These are phyloP conservation scores for Polypterus bichir DNA, from an alignment of 2,113 vertebrate genomes.

Conservation along the genomic window DNA sequence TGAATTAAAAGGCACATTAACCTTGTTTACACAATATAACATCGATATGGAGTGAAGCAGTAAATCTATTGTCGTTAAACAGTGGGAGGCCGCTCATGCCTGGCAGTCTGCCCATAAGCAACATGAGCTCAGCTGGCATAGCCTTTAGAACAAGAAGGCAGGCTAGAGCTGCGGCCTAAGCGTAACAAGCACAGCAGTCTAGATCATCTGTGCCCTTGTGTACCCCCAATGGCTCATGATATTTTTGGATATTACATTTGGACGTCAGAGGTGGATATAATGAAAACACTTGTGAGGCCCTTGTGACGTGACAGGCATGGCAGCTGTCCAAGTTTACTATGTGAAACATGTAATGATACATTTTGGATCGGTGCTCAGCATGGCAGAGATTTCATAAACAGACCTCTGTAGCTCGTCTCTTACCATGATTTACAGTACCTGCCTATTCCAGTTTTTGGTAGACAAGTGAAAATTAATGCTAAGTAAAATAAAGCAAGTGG, in stretches of 20 bases:
- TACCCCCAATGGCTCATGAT: slow-evolving; percentile 53
- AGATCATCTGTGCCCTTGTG: slow-evolving; percentile 35
- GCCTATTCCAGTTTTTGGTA: no score
- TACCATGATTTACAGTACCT: no score
- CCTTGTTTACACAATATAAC: slow-evolving; percentile 93
- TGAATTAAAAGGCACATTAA: slow-evolving; percentile 85
- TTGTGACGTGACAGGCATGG: slow-evolving; percentile 62
- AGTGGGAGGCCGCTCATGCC: slow-evolving; percentile 62
- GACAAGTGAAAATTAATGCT: no score
- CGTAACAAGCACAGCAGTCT: slow-evolving; percentile 33
- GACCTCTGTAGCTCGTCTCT: slow-evolving; percentile 12
- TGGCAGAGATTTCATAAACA: slow-evolving; percentile 10
- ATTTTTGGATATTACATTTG: slow-evolving; percentile 78
- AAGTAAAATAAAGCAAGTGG: no score
- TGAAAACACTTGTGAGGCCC: slow-evolving; percentile 62
- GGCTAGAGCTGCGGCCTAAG: slow-evolving; percentile 12
- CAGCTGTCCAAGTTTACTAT: slow-evolving; percentile 58
- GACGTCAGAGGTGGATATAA: slow-evolving; percentile 67
- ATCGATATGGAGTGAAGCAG: slow-evolving; percentile 71
- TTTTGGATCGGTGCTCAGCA: not conserved
- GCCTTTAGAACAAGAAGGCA: slow-evolving; percentile 21
- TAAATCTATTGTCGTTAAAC: slow-evolving; percentile 92
- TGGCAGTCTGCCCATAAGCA: slow-evolving; percentile 65
- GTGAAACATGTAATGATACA: slow-evolving; percentile 14
- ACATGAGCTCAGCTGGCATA: slow-evolving; percentile 47